A percentile compares a stretch with the other conserved stretches of the same genome.
Evolutionary conservation across 2,888 invertebrate genomes (phyloP).

Genomic region (Seira sanloemensis): DNA sequence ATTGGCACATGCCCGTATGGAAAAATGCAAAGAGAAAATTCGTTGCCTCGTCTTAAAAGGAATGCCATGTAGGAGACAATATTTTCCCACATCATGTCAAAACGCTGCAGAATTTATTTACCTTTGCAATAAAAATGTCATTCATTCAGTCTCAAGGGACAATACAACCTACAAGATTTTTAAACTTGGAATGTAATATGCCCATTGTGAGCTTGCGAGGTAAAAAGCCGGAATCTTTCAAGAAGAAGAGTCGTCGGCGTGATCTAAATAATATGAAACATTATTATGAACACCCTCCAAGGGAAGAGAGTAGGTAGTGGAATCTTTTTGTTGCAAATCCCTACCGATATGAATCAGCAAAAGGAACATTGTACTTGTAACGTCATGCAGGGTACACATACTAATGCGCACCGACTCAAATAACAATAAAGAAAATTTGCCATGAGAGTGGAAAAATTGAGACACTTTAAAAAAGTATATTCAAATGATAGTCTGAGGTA

Average conservation of each 20-base stretch:
- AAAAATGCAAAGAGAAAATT: background rate
- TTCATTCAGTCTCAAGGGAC: background rate
- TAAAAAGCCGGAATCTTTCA: background rate
- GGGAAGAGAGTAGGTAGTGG: background rate
- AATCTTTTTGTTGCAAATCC: no score
- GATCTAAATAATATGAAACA: no score
- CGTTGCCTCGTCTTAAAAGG: background rate
- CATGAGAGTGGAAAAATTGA: background rate
- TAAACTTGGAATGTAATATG: background rate
- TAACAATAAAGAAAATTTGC: background rate
- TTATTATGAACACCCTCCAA: background rate
- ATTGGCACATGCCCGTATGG: constrained; percentile 2
- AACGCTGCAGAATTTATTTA: background rate
- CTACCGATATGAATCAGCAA: constrained; percentile 3
- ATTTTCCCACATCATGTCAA: constrained; percentile 6
- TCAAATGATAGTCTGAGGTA: background rate
- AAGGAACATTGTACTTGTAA: constrained; percentile 1
- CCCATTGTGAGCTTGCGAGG: background rate
- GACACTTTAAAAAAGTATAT: background rate
- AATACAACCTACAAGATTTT: background rate
- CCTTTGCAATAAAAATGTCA: background rate
- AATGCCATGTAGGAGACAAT: background rate
- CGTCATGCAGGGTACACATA: background rate
- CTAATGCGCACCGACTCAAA: background rate
- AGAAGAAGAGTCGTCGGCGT: background rate